Conservation (phyloP, 2,888 invertebrate species). For the Lasioglossum calceatum region DNA sequence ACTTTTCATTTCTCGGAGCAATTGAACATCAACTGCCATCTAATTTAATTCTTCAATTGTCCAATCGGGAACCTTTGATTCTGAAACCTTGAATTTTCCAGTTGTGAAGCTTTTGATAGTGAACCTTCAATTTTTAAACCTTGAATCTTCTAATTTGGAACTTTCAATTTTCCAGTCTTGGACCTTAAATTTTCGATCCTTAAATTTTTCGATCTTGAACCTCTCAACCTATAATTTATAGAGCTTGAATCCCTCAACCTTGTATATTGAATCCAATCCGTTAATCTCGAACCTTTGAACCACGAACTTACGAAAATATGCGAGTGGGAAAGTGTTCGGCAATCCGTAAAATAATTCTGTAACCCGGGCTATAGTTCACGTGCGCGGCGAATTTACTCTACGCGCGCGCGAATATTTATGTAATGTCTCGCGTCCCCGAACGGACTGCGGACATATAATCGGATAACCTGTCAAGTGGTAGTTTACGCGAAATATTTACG, state of each 20-base stretch:
- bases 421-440: slow-evolving; percentile 50
- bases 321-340: neutral
- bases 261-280: neutral
- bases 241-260: neutral
- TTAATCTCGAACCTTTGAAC: neutral
- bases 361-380: neutral
- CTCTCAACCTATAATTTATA: neutral
- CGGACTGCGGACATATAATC: slow-evolving; percentile 59
- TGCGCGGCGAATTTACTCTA: neutral
- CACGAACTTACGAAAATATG: neutral
- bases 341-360: neutral
- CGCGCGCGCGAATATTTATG: slow-evolving; percentile 53
- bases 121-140: too few relatives aligned
- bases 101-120: too few relatives aligned
- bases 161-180: too few relatives aligned
- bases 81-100: too few relatives aligned
- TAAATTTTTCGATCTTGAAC: neutral
- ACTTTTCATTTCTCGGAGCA: too few relatives aligned
- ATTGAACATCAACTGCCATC: too few relatives aligned
- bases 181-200: too few relatives aligned
- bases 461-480: slow-evolving; percentile 57
- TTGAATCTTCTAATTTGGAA: too few relatives aligned
- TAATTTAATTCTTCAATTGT: too few relatives aligned
- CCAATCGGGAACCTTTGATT: too few relatives aligned
- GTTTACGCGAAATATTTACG: slow-evolving; percentile 63